Conservation (phyloP, 2,888 invertebrate genomes). For the Calliphora vomitoria region DNA sequence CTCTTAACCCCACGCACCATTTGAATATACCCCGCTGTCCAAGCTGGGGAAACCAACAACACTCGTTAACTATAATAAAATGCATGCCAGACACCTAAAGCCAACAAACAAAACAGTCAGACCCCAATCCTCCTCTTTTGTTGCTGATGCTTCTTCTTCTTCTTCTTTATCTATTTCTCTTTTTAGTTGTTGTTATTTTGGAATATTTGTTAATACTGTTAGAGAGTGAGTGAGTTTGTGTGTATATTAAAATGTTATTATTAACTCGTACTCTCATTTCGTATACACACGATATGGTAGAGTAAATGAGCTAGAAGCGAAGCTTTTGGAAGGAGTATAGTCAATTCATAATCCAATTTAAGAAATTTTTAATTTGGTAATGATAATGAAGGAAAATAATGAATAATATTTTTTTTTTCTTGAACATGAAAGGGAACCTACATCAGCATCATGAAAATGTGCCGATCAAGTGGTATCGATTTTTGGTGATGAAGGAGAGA, state of each 20-base stretch:
- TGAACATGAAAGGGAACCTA: too few relatives aligned
- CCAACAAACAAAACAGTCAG: constrained; percentile 21
- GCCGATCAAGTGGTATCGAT: too few relatives aligned
- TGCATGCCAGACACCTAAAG: constrained; percentile 53
- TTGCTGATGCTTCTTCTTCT: not conserved
- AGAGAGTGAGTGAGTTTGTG: not conserved
- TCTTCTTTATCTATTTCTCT: not conserved
- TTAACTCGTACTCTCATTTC: constrained; percentile 26
- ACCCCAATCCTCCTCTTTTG: constrained; percentile 24
- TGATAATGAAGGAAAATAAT: too few relatives aligned
- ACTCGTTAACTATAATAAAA: constrained; percentile 18
- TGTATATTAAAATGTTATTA: not conserved
- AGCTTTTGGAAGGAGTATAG: not conserved
- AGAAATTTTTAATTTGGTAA: too few relatives aligned
- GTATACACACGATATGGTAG: constrained; percentile 4
- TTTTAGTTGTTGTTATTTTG: constrained; percentile 4
- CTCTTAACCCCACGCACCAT: not conserved
- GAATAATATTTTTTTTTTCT: too few relatives aligned
- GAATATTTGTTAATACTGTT: constrained; percentile 16
- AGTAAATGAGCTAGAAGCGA: not conserved
- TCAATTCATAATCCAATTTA: not conserved
- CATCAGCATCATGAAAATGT: too few relatives aligned
- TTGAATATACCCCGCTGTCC: not conserved
- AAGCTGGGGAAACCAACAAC: not conserved
- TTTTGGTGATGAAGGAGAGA: too few relatives aligned